Percentiles rank a stretch among this genome's conserved stretches.
Conservation (phyloP, 2,113 vertebrate species). For the Pteruthius melanotis region DNA sequence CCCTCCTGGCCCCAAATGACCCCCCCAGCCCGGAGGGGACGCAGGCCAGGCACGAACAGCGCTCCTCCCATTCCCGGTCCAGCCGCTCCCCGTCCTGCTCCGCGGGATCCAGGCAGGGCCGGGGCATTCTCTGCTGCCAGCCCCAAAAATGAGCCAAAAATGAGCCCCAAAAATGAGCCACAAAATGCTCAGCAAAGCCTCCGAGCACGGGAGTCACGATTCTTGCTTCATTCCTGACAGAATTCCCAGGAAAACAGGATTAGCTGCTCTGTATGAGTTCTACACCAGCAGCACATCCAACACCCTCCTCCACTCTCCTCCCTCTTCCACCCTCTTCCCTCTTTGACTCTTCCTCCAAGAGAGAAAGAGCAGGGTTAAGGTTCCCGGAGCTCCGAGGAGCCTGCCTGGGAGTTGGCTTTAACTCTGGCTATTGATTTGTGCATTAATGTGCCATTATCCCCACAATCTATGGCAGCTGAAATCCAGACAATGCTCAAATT, state of each 20-base stretch:
- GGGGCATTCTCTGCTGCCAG: neutral
- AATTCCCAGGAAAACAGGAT: neutral
- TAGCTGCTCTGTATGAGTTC: accelerated
- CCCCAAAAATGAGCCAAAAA: neutral
- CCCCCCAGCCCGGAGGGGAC: neutral
- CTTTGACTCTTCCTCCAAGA: accelerated
- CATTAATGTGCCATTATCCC: constrained; percentile 48
- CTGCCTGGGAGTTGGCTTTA: neutral
- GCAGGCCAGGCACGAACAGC: neutral
- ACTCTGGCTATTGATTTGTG: constrained; percentile 3
- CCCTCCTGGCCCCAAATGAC: neutral
- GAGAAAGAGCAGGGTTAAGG: neutral
- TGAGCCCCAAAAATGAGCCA: too few species aligned
- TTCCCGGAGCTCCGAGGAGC: neutral
- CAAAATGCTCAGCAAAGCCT: neutral
- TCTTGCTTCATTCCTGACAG: neutral
- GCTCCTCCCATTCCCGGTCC: neutral
- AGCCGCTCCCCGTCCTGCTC: neutral
- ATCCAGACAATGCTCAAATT: neutral
- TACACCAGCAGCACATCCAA: neutral
- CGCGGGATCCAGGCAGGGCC: accelerated
- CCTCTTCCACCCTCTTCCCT: neutral
- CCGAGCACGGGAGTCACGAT: neutral
- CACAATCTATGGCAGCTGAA: neutral
- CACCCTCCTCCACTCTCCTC: neutral